These are phyloP conservation scores for Chaetophractus vellerosus DNA, from an alignment of 2,797 vertebrate species.

Conservation along the genomic window DNA sequence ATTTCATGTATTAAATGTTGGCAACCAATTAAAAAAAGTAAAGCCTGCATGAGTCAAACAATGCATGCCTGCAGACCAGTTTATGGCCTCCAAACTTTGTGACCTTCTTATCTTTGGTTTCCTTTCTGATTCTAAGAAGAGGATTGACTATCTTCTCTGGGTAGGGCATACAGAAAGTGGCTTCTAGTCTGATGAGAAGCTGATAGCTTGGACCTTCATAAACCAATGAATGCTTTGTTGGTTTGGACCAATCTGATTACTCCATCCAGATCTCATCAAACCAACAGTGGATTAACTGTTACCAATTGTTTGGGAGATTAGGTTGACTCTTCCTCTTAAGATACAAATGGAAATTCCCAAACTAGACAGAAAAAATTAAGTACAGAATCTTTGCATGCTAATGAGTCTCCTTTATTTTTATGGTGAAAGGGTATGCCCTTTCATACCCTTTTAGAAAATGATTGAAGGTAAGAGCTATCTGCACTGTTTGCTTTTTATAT, in stretches of 20 bases:
- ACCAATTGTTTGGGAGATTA: slow-evolving; percentile 12
- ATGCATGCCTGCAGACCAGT: too few species aligned
- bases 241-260: slow-evolving; percentile 67
- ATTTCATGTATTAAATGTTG: background rate
- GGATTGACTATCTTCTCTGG: background rate
- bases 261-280: slow-evolving; percentile 14
- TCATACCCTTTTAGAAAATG: background rate
- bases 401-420: background rate
- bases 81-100: background rate
- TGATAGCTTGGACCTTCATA: background rate
- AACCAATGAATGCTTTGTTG: slow-evolving; percentile 28
- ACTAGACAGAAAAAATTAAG: background rate
- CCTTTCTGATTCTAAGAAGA: background rate
- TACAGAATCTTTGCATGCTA: background rate
- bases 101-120: background rate
- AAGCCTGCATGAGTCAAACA: background rate
- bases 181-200: background rate
- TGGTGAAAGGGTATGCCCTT: background rate
- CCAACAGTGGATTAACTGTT: slow-evolving; percentile 46
- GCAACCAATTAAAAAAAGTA: background rate
- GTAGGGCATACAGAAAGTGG: background rate
- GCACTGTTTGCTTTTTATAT: background rate
- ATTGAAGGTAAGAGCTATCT: background rate
- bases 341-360: slow-evolving; percentile 42
- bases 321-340: slow-evolving; percentile 23